Evolutionary conservation across 2,113 vertebrate species (phyloP).

Genomic region (Dryoscopus gambensis): DNA sequence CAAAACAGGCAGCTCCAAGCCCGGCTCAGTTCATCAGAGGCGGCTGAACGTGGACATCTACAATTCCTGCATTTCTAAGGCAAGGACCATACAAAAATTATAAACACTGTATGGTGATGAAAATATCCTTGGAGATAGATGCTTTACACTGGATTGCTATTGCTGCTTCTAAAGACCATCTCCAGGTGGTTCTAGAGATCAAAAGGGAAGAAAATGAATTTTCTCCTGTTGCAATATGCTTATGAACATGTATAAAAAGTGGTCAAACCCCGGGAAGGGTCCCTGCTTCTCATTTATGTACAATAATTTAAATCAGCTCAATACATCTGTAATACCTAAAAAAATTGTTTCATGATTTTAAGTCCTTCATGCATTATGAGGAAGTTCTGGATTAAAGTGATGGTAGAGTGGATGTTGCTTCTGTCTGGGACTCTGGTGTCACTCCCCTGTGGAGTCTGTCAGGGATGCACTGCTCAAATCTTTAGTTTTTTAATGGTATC

Average conservation of each 20-base stretch:
- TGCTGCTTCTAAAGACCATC: conserved; percentile 72
- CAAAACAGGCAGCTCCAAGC: neutral
- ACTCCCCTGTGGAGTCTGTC: conserved; percentile 31
- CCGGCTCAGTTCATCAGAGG: neutral
- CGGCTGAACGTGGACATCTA: neutral
- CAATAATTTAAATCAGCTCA: conserved; percentile 89
- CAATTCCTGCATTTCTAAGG: conserved; percentile 53
- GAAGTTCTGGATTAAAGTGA: conserved; percentile 80
- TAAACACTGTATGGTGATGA: conserved; percentile 40
- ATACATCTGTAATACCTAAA: conserved; percentile 77
- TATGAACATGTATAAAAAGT: conserved; percentile 81
- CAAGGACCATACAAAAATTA: conserved; percentile 60
- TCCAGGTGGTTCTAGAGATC: conserved; percentile 60
- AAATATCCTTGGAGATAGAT: conserved; percentile 60
- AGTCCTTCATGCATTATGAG: conserved; percentile 84
- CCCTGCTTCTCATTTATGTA: conserved; percentile 84
- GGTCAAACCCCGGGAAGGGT: conserved; percentile 75
- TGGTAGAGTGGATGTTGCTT: conserved; percentile 65
- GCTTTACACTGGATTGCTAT: conserved; percentile 74
- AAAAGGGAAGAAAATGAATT: conserved; percentile 60
- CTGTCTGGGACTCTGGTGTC: conserved; percentile 54
- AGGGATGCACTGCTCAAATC: conserved; percentile 76
- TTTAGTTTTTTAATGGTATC: conserved; percentile 92
- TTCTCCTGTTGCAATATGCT: conserved; percentile 64
- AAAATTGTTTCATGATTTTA: conserved; percentile 76